Evolutionary conservation across 2,888 invertebrate species (phyloP).

Genomic region (Dermolepida albohirtum): DNA sequence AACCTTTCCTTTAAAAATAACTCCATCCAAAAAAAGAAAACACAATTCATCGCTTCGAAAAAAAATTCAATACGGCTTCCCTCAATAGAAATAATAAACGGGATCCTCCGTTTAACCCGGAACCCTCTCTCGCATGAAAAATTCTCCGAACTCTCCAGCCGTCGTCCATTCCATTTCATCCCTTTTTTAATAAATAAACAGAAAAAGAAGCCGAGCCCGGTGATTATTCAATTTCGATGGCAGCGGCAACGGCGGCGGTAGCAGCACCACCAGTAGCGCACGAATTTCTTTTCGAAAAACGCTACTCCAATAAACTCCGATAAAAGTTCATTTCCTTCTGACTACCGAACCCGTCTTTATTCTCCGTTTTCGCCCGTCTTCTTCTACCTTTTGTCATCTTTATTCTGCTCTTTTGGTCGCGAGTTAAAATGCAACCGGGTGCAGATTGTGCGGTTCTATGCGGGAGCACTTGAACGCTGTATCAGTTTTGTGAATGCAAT

Average conservation of each 20-base stretch:
- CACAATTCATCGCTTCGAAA: neutral
- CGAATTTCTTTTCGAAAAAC: conserved; percentile 15
- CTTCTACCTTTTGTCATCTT: conserved; percentile 1
- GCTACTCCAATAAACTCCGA: conserved; percentile 32
- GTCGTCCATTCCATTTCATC: neutral
- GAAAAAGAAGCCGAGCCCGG: conserved; percentile 6
- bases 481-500: neutral
- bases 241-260: neutral
- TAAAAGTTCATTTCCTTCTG: conserved; percentile 34
- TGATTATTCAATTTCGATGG: conserved; percentile 24
- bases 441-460: conserved; percentile 6
- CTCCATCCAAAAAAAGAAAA: conserved; percentile 8
- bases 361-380: neutral
- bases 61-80: conserved; percentile 2
- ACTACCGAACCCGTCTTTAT: conserved; percentile 31
- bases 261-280: neutral
- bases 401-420: neutral
- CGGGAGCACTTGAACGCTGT: no score
- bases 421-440: conserved; percentile 7
- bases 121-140: neutral
- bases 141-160: neutral
- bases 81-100: conserved; percentile 21
- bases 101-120: conserved; percentile 16
- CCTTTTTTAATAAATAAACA: conserved; percentile 24
- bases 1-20: conserved; percentile 1